Percentiles rank a stretch among this genome's conserved stretches.
Conservation (phyloP, 2,888 invertebrate species). For the Pyrrhosoma nymphula region DNA sequence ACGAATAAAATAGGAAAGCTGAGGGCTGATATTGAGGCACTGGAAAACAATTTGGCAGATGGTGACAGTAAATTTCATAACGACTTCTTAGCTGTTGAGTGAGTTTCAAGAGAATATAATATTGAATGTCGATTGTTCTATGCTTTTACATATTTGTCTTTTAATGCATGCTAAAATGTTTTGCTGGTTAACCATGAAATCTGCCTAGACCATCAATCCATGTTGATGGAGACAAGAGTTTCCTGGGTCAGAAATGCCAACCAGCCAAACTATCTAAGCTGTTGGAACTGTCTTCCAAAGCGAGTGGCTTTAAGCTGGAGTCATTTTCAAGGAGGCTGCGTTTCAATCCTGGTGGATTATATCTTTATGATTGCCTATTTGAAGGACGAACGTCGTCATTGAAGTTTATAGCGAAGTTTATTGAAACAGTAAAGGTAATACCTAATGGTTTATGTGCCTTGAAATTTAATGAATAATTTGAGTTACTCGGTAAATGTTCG, state of each 20-base stretch:
- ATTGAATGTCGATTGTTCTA: background rate
- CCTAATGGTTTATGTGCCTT: background rate
- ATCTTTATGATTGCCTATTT: slow-evolving; percentile 7
- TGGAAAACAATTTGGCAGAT: background rate
- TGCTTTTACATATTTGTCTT: background rate
- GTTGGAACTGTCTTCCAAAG: background rate
- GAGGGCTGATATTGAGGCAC: background rate
- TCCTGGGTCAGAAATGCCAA: background rate
- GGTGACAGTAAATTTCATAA: background rate
- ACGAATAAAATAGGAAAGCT: background rate
- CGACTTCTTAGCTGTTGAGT: background rate
- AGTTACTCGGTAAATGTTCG: background rate
- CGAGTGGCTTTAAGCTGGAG: background rate
- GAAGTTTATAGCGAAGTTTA: slow-evolving; percentile 23
- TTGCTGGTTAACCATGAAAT: background rate
- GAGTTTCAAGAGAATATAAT: background rate
- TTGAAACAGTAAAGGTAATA: slow-evolving; percentile 41
- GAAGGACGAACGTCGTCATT: background rate
- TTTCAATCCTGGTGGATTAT: slow-evolving; percentile 29
- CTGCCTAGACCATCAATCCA: background rate
- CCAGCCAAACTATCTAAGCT: background rate
- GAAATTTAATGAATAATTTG: background rate
- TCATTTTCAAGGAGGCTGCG: background rate
- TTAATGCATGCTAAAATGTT: too few species aligned
- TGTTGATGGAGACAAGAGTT: background rate